Evolutionary conservation across 2,797 vertebrate species (phyloP), one percentile per base, ranked within the genome.

Genomic region (Poecile montanus): DNA sequence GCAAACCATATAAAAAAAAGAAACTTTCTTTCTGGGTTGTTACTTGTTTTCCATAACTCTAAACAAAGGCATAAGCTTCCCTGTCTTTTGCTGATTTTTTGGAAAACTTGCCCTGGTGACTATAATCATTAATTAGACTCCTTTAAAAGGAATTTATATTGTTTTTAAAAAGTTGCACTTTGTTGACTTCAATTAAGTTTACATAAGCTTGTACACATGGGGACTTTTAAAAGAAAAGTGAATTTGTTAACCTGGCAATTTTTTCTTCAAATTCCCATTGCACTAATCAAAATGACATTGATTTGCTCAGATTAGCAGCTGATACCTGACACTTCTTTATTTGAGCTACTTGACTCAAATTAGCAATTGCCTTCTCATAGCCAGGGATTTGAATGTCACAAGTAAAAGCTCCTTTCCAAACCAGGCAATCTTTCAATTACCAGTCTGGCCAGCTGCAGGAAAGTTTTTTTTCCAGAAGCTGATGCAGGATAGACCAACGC

Each of bases 181-280:
- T 20, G 9, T 44, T 91, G 47, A 75, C 65, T 96, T 96, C 44
- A 93, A 36, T 95, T 94, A 96, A 76, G 38, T 13, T 94, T 88
- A 71, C 22, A 76, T 61, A 93, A 75, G 38, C 45, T 60, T 70
- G n/a, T 4, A 22, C 70, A 50, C 34, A 40, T 68, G n/a, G 65
- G 73, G 45, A 60, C 12, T 34, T 95, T 60, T 32, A 81, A 61
- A 88, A 91, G 57, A 87, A 15, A 90, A 89, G 53, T 36, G 25
- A 66, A 83, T 92, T 94, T 88, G 71, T 56, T 72, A 91, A 67
- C 38, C 21, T 84, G n/a, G 53, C 82, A 92, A 47, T 88, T 78
- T 95, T 36, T 88, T 82, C 63, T 61, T 83, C n/a, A 76, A 63
- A 90, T 91, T 96, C 67, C 74, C 3, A 26, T 47, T 67, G 6